Base-by-base conservation (phyloP, 2,113 vertebrate species). In the Gallinago media region DNA sequence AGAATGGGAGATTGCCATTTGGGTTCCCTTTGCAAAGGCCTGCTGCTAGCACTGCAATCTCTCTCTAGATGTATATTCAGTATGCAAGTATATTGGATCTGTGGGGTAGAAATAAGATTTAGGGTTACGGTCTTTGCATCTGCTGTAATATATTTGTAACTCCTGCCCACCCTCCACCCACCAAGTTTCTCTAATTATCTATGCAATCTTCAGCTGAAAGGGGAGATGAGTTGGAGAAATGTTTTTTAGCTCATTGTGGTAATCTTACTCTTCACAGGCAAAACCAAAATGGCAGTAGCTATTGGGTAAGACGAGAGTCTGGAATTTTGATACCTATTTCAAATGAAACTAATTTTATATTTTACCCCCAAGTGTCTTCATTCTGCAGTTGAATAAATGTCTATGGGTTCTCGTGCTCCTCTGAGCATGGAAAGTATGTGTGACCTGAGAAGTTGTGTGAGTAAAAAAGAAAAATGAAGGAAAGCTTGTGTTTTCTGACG, bases 41-140 rank as follows among this genome's bases (percentile, higher is more conserved):
- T 56, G 19, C 25, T 67, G 42, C 42, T 62, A 4, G 14, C 11
- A 31, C 6, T 65, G 50, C 31, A 49, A 7, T 58, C 10, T 70
- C 21, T 75, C 29, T 20, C 1, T 29, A 0, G 62, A 25, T 15
- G 1, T 42, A 3, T 52, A 15, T 32, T 52, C 38, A 20, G 6
- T 42, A 7, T 2, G 34, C 26, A 42, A 4, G 5, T 80, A 22
- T 3, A 2, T 2, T 49, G 31, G 36, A 56, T 15, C 36, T 27
- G 0, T 23, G 9, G 34, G 22, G 4, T 34, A 59, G 61, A 71
- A 85, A 55, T 50, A 62, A 81, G 61, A 71, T 15, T 40, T 54
- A 42, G 10, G 15, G 13, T 38, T 50, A 29, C 10, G 25, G 8
- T 10, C 70, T 94, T 54, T 59, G 16, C 20, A 74, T 71, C 47